Evolutionary conservation across 2,888 invertebrate genomes (phyloP), one percentile per base, ranked within the genome.

Genomic region (Helleia helle): DNA sequence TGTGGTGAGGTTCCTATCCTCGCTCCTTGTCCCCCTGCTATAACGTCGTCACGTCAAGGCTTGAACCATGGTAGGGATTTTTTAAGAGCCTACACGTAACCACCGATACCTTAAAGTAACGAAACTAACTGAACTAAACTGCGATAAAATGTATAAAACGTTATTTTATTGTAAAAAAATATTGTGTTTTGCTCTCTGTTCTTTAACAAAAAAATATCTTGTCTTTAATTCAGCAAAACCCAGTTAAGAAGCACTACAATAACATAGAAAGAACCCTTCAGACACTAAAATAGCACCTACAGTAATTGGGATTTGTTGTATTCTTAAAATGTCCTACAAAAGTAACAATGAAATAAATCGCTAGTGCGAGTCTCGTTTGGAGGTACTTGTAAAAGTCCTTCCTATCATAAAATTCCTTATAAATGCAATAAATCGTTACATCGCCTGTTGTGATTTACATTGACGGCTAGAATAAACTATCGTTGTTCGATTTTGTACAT

Each of bases 311-410:
- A 34, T 7, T 34, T 34, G 22, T 18, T 18, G 22, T 12, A 15
- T 8, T 11, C n/a, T 34, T 11, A 22, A 22, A 30, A 34, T 12
- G 14, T 31, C 40, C 38, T 38, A 48, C 41, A 49, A 48, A 50
- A 51, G 50, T 52, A 53, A 54, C 48, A 54, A 52, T 51, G 53
- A 48, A 54, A 52, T 49, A 52, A 54, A 56, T 54, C 50, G 46
- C 51, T 49, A 52, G 48, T 41, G 48, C 49, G 44, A 43, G 51
- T 48, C 55, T 52, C 52, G 52, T 55, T 58, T 54, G 56, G 50
- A 49, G 47, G 50, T 49, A 51, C 54, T 55, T 52, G 54, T 56
- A 54, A 52, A 51, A 58, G 50, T 52, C 46, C 47, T 40, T 44
- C 38, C 50, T 36, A 40, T 18, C 22, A 13, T 12, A 22, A 12